Percentiles rank a stretch among this genome's conserved stretches.
phyloP scores from a whole-genome alignment of 2,113 vertebrate species.

The Micromys minutus region DNA sequence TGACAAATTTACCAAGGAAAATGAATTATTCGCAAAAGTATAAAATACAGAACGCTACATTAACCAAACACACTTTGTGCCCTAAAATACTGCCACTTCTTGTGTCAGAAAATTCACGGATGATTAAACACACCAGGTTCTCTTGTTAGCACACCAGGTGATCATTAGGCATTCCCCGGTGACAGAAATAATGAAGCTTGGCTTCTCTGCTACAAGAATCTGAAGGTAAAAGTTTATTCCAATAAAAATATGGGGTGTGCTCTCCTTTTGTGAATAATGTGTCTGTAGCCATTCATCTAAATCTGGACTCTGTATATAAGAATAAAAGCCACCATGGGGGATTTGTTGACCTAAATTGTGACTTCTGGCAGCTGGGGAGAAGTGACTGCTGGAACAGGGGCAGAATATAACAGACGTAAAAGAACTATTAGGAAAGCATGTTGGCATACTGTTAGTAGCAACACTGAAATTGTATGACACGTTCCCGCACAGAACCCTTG shows the following conservation, averaged over 20 bases:
- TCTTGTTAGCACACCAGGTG: slow-evolving; percentile 7
- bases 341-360: slow-evolving; percentile 14
- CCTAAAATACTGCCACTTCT: slow-evolving; percentile 1
- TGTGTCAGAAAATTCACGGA: not conserved
- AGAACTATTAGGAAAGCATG: not conserved
- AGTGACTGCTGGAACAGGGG: not conserved
- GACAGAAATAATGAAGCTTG: slow-evolving; percentile 5
- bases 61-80: not conserved
- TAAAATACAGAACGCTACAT: not conserved
- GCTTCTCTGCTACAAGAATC: not conserved
- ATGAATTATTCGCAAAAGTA: not conserved
- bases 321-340: not conserved
- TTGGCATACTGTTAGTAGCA: not conserved
- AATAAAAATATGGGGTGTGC: not conserved
- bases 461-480: not conserved
- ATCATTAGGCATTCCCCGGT: slow-evolving; percentile 36
- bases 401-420: not conserved
- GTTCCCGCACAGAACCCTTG: not conserved
- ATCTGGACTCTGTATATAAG: not conserved
- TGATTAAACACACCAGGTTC: slow-evolving; percentile 19
- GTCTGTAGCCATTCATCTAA: slow-evolving; percentile 10
- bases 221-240: not conserved
- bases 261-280: not conserved
- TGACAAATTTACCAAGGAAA: slow-evolving; percentile 8
- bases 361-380: not conserved